These are phyloP conservation scores for Onthophagus sagittarius DNA, from an alignment of 2,888 invertebrate species.

Conservation along the genomic window DNA sequence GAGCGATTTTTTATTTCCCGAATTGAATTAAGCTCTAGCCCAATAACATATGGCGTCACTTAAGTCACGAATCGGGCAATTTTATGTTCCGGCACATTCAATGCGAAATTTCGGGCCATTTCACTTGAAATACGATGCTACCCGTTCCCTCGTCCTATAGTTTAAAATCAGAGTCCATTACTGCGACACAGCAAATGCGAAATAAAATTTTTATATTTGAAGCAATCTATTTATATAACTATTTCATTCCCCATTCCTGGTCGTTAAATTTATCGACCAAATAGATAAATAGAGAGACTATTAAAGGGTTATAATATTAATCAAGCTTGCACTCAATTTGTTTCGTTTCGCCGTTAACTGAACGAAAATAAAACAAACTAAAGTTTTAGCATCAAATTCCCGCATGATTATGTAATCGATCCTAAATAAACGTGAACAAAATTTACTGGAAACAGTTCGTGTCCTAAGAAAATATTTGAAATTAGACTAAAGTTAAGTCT, in stretches of 20 bases:
- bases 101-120: conserved; percentile 14
- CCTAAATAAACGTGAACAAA: background rate
- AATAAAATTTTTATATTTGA: background rate
- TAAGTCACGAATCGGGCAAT: conserved; percentile 13
- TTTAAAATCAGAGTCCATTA: background rate
- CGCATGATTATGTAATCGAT: background rate
- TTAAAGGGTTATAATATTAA: too few species aligned
- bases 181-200: background rate
- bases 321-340: too few species aligned
- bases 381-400: background rate
- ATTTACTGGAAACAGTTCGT: background rate
- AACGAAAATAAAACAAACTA: background rate
- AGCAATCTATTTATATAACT: too few species aligned
- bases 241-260: too few species aligned
- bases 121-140: conserved; percentile 20
- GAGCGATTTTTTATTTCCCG: background rate
- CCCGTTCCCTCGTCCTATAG: background rate
- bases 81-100: conserved; percentile 14
- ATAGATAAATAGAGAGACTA: too few species aligned
- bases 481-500: background rate
- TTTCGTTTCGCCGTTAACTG: too few species aligned
- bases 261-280: too few species aligned
- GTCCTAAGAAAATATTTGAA: background rate
- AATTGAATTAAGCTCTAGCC: background rate
- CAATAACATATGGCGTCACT: background rate